phyloP scores from a whole-genome alignment of 2,113 vertebrate genomes.

The Ovis aries region ARS-UI_Ramb_v3.0 NC_056076.1:5142501-5143000 shows the following conservation, averaged over 20 bases:
- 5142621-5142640: not conserved
- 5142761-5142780: not conserved
- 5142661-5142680: not conserved
- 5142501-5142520: not conserved
- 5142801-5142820: accelerated
- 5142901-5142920: not conserved
- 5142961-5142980: not conserved
- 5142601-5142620: not conserved
- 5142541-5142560: not conserved
- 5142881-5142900: not conserved
- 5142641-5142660: not conserved
- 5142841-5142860: not conserved
- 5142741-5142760: not conserved
- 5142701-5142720: not conserved
- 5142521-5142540: not conserved
- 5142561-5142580: not conserved
- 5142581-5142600: not conserved
- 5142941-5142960: not conserved
- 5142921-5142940: not conserved
- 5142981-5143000: not conserved
- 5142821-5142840: not conserved
- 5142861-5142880: not conserved
- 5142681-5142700: not conserved
- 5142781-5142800: not conserved
- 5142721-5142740: not conserved